Base-by-base conservation (phyloP, 2,888 invertebrate genomes). In the Dendrolimus pini region DNA sequence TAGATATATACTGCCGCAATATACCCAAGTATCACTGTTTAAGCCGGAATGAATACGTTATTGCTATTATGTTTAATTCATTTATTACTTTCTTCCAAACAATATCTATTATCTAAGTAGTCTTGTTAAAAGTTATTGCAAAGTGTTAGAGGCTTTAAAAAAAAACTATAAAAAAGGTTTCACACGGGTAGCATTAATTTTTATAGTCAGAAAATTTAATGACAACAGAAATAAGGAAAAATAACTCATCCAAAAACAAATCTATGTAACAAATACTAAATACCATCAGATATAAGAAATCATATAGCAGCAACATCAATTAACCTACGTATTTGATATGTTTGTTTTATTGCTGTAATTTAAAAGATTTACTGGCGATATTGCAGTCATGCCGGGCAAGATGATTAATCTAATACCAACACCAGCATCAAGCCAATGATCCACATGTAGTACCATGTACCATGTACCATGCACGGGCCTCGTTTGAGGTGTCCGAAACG, bases 251-350 rank as follows among this genome's bases (percentile, higher is more conserved):
- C 18, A 54, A 54, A 41, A 30, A 54, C 41, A 47, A 47, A 47
- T 47, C 7, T 12, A 10, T 47, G 2, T 85, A 71, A 77, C 57
- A 78, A 30, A 80, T 83, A 82, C 54, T 66, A 81, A 80, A 80
- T 81, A 83, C 85, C 2, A 47, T 47, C 47, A 12, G 47, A 9
- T 12, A 47, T 2, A 3, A 12, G 47, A 47, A 47, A 47, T 12
- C 47, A 71, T 71, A 70, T 70, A 66, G 69, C 74, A 66, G 69
- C 74, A 75, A 70, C 68, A 74, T 76, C 75, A 65, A 77, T 68
- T 75, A 73, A 73, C 71, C 78, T 82, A 79, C 71, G 68, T 76
- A 75, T 68, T 75, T 85, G 88, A 89, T 89, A 89, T 89, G 88
- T 89, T 78, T 62, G 74, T 83, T 85, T 83, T 85, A 85, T 87